Evolutionary conservation across 2,888 invertebrate genomes (phyloP).

Genomic region (Coremacera marginata): DNA sequence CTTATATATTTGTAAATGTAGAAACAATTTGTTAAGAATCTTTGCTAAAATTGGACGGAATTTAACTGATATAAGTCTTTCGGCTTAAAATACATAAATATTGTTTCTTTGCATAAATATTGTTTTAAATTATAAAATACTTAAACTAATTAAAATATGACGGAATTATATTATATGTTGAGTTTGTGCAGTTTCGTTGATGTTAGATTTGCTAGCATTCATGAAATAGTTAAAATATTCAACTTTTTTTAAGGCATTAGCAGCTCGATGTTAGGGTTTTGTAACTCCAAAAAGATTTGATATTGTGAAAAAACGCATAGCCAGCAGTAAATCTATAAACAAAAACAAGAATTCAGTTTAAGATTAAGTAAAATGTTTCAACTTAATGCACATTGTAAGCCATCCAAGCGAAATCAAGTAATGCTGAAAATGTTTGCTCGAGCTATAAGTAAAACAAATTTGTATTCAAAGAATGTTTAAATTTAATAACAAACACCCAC

Average conservation of each 20-base stretch:
- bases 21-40: too few species aligned
- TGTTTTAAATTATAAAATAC: too few species aligned
- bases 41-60: too few species aligned
- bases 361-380: background rate
- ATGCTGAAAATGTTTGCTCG: conserved; percentile 81
- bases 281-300: conserved; percentile 82
- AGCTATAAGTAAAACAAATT: conserved; percentile 73
- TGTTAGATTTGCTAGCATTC: too few species aligned
- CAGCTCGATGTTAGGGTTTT: conserved; percentile 89
- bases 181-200: too few species aligned
- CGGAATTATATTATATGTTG: too few species aligned
- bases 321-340: conserved; percentile 85
- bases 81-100: too few species aligned
- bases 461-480: background rate
- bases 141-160: too few species aligned
- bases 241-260: conserved; percentile 59
- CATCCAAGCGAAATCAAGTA: conserved; percentile 86
- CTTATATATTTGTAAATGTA: too few species aligned
- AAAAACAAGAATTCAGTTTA: conserved; percentile 11
- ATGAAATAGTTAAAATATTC: background rate
- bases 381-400: conserved; percentile 81
- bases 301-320: conserved; percentile 88
- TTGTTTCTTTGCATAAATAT: too few species aligned
- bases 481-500: conserved; percentile 72
- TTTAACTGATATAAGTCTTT: too few species aligned